A percentile compares a stretch with the other conserved stretches of the same genome.
phyloP scores from a whole-genome alignment of 2,113 vertebrate species.

The Limnothrissa miodon region DNA sequence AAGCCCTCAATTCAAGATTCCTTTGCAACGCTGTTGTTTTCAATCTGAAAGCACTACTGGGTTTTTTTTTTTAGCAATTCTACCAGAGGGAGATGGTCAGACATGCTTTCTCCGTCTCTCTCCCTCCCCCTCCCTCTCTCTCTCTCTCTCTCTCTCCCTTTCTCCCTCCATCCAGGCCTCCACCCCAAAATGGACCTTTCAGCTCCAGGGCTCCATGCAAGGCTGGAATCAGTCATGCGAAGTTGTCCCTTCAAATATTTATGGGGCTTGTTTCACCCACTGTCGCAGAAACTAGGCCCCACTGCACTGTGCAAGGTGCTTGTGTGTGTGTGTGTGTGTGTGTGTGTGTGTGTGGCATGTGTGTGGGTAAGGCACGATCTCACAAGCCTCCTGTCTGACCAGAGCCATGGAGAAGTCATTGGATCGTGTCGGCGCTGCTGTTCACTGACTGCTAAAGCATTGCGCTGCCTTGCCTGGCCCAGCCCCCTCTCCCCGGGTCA shows the following conservation, averaged over 20 bases:
- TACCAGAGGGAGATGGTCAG: slow-evolving; percentile 9
- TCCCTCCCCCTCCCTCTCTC: neutral
- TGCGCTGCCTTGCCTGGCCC: neutral
- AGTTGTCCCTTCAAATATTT: slow-evolving; percentile 34
- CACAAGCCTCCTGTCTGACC: neutral
- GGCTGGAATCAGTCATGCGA: slow-evolving; percentile 12
- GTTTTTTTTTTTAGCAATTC: neutral
- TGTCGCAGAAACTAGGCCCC: neutral
- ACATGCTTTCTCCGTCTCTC: no score
- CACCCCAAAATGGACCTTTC: neutral
- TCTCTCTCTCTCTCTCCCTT: neutral
- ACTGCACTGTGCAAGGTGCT: neutral
- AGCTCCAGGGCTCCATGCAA: neutral
- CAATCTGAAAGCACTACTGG: neutral
- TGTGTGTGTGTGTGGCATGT: neutral
- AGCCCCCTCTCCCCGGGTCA: neutral
- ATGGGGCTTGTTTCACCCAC: slow-evolving; percentile 15
- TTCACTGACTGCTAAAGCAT: neutral
- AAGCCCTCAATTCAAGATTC: neutral
- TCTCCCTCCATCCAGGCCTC: neutral
- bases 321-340: slow-evolving; percentile 16
- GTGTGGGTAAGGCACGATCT: neutral
- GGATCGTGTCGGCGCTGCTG: neutral
- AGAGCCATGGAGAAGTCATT: neutral
- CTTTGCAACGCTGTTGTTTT: neutral